Evolutionary conservation across 2,888 invertebrate genomes (phyloP).

Genomic region (Drosophila trichaetosa): DNA sequence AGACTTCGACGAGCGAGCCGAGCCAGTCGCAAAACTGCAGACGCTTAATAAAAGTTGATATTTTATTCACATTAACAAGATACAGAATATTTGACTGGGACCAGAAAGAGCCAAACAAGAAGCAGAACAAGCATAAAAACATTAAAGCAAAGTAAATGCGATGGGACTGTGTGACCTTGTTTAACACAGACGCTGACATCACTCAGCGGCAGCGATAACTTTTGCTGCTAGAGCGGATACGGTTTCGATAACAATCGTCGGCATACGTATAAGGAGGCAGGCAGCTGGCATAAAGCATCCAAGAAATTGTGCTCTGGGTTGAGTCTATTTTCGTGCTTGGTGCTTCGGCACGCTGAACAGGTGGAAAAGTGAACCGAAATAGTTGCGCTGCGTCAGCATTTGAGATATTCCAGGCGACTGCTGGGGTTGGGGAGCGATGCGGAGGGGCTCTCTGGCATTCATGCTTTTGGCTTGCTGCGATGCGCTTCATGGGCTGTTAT

Average conservation of each 20-base stretch:
- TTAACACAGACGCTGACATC: neutral
- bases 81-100: conserved; percentile 24
- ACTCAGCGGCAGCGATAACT: conserved; percentile 34
- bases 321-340: conserved; percentile 39
- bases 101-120: conserved; percentile 2
- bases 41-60: conserved; percentile 44
- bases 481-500: neutral
- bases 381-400: conserved; percentile 62
- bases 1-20: conserved; percentile 5
- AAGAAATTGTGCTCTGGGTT: conserved; percentile 59
- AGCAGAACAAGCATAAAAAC: neutral
- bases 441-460: conserved; percentile 7
- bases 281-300: conserved; percentile 1
- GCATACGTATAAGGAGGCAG: conserved; percentile 51
- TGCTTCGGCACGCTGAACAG: conserved; percentile 47
- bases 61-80: conserved; percentile 36
- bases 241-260: conserved; percentile 64
- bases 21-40: conserved; percentile 27
- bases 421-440: neutral
- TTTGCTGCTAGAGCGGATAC: conserved; percentile 68
- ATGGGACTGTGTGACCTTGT: conserved; percentile 35
- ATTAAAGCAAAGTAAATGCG: neutral
- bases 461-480: conserved; percentile 1
- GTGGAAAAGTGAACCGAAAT: conserved; percentile 55
- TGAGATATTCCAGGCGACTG: conserved; percentile 66